Conservation (phyloP, 2,888 invertebrate genomes). For the Spisula subtruncata region DNA sequence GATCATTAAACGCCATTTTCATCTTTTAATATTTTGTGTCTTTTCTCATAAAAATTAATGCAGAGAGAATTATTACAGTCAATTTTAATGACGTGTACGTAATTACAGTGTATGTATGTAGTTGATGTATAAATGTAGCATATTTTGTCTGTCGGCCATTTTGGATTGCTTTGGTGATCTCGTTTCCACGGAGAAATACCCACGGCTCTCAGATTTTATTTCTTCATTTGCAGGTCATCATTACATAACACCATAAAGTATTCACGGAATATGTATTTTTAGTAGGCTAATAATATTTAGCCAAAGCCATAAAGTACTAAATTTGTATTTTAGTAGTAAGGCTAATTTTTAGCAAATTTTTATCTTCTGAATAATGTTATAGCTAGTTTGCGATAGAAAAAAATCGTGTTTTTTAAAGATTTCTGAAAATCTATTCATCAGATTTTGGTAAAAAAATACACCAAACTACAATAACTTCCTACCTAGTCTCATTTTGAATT, state of each 20-base stretch:
- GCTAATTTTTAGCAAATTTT: no score
- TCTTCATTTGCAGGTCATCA: neutral
- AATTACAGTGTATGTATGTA: slow-evolving; percentile 9
- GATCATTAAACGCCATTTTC: slow-evolving; percentile 27
- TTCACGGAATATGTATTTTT: neutral
- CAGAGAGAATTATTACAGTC: slow-evolving; percentile 28
- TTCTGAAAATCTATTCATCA: no score
- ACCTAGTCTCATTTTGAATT: no score
- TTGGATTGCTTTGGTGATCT: neutral
- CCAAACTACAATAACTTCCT: no score
- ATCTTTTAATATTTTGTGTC: slow-evolving; percentile 28
- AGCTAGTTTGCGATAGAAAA: no score
- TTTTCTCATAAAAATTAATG: slow-evolving; percentile 32
- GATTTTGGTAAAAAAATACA: no score
- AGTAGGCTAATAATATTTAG: neutral
- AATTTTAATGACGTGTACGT: slow-evolving; percentile 23
- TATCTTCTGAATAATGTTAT: neutral
- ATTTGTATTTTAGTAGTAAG: no score
- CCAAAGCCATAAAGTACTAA: no score
- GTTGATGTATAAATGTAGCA: slow-evolving; percentile 13
- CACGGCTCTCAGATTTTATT: neutral
- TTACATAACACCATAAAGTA: neutral
- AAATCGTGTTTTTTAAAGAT: no score
- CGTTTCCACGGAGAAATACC: neutral
- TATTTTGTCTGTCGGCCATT: slow-evolving; percentile 29